Percentiles rank a stretch among this genome's conserved stretches.
Evolutionary conservation across 2,113 vertebrate species (phyloP).

Genomic region (Puntigrus tetrazona): DNA sequence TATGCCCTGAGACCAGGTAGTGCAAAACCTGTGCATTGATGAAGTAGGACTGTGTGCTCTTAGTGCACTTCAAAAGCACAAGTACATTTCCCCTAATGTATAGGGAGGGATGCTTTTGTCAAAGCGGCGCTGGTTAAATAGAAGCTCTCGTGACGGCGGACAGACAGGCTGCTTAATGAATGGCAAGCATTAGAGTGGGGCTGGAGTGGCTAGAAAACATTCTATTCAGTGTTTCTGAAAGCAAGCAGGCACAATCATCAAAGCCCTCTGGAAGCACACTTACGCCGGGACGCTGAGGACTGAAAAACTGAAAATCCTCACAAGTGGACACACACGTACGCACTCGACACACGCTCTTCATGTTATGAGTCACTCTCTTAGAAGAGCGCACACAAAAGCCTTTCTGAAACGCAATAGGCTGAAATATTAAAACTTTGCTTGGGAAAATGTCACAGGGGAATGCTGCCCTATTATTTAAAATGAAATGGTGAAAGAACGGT

Average conservation of each 20-base stretch:
- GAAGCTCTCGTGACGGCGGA: conserved; percentile 59
- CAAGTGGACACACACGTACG: conserved; percentile 12
- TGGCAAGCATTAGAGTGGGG: conserved; percentile 60
- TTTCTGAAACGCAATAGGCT: background rate
- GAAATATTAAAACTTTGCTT: background rate
- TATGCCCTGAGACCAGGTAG: too few species aligned
- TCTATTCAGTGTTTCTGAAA: conserved; percentile 33
- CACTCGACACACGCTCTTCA: background rate
- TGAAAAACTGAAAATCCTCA: conserved; percentile 8
- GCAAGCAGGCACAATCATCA: conserved; percentile 45
- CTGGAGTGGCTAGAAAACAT: conserved; percentile 52
- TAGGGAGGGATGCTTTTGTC: conserved; percentile 27
- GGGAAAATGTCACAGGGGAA: background rate
- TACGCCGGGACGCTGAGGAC: background rate
- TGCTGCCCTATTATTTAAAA: background rate
- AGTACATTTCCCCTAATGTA: conserved; percentile 44
- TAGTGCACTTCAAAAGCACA: conserved; percentile 49
- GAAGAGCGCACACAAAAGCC: background rate
- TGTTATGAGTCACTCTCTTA: conserved; percentile 4
- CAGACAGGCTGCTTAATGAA: conserved; percentile 59
- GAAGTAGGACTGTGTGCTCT: background rate
- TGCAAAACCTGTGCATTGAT: background rate
- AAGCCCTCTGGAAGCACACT: conserved; percentile 36
- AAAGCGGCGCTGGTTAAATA: conserved; percentile 44
- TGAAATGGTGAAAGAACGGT: background rate